phyloP scores from a whole-genome alignment of 2,888 invertebrate species.

The Unio pictorum region DNA sequence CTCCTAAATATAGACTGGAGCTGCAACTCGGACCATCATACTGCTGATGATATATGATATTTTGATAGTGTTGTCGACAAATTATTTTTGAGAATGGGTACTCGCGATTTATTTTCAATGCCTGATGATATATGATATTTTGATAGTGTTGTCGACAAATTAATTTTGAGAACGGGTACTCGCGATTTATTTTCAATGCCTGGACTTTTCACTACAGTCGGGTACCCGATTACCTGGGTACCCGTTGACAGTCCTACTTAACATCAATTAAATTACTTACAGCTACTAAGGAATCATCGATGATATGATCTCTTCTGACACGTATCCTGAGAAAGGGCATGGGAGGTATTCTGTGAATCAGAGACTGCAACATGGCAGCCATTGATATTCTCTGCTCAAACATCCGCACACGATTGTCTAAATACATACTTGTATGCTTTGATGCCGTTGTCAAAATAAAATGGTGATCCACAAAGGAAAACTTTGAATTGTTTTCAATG shows the following conservation, averaged over 20 bases:
- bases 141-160: no score
- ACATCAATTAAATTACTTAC: slow-evolving; percentile 71
- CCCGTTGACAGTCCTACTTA: background rate
- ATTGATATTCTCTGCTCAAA: slow-evolving; percentile 84
- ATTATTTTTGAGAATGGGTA: no score
- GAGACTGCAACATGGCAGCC: slow-evolving; percentile 86
- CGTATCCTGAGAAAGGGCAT: slow-evolving; percentile 80
- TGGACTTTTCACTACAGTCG: no score
- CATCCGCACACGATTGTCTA: slow-evolving; percentile 95
- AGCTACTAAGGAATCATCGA: slow-evolving; percentile 93
- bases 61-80: no score
- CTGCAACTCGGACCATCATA: no score
- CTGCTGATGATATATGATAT: no score
- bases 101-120: no score
- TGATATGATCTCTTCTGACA: slow-evolving; percentile 85
- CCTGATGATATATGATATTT: no score
- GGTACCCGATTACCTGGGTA: no score
- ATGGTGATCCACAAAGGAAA: slow-evolving; percentile 89
- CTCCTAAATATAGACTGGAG: no score
- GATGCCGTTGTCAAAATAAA: slow-evolving; percentile 93
- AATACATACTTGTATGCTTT: slow-evolving; percentile 91
- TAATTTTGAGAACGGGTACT: no score
- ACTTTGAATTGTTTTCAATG: slow-evolving; percentile 70
- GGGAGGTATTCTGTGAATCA: slow-evolving; percentile 82
- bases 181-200: no score